phyloP scores from a whole-genome alignment of 2,888 invertebrate species.

The Zelleria hepariella region DNA sequence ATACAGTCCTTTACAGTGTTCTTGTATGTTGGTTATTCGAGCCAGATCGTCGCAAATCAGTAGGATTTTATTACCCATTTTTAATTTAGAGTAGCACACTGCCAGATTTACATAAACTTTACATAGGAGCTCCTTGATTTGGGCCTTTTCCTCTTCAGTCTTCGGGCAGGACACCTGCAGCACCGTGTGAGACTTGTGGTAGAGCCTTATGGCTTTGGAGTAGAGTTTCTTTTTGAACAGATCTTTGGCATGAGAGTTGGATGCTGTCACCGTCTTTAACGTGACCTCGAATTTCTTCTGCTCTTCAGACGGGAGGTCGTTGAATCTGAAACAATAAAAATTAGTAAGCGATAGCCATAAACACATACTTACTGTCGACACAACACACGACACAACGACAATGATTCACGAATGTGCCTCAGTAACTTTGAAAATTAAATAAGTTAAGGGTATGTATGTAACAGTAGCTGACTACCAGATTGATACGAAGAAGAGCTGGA shows the following conservation, averaged over 20 bases:
- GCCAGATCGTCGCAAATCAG: constrained; percentile 50
- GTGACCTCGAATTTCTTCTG: constrained; percentile 46
- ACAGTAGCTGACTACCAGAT: too few species aligned
- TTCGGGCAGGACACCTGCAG: constrained; percentile 35
- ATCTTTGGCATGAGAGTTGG: constrained; percentile 40
- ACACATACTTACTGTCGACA: not conserved
- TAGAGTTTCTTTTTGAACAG: constrained; percentile 35
- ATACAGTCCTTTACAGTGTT: constrained; percentile 49
- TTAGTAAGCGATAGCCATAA: too few species aligned
- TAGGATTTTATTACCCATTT: constrained; percentile 46
- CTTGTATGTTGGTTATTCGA: constrained; percentile 35
- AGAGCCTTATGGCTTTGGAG: constrained; percentile 34
- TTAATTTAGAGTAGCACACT: constrained; percentile 47
- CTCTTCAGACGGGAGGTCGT: constrained; percentile 43
- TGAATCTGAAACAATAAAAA: constrained; percentile 46
- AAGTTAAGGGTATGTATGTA: too few species aligned
- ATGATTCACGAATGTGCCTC: not conserved
- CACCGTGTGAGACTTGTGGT: constrained; percentile 44
- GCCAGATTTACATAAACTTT: constrained; percentile 46
- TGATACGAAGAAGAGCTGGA: too few species aligned
- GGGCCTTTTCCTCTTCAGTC: constrained; percentile 24
- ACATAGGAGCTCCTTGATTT: constrained; percentile 37
- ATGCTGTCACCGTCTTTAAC: constrained; percentile 36
- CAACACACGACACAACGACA: not conserved
- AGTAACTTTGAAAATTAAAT: too few species aligned